A percentile compares a stretch with the other conserved stretches of the same genome.
Evolutionary conservation across 2,888 invertebrate species (phyloP).

Genomic region (Heliconius ethilla): DNA sequence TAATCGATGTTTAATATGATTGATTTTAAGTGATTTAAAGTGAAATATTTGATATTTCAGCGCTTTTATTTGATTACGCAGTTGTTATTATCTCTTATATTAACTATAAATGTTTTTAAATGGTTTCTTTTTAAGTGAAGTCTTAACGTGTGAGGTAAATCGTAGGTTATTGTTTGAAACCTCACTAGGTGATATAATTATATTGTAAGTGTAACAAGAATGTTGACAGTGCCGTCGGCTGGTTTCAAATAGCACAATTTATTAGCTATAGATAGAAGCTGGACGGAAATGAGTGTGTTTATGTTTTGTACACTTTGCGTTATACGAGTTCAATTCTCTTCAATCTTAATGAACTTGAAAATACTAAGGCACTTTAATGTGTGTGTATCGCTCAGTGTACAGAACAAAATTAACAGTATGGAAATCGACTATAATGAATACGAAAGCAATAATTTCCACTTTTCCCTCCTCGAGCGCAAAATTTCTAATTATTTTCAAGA

Average conservation of each 20-base stretch:
- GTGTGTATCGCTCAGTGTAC: slow-evolving; percentile 29
- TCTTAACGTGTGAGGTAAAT: slow-evolving; percentile 65
- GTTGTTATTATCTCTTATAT: neutral
- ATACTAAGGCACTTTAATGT: neutral
- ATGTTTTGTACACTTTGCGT: slow-evolving; percentile 37
- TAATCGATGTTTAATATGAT: neutral
- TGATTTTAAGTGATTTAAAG: neutral
- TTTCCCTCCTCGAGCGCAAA: slow-evolving; percentile 51
- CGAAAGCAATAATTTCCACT: slow-evolving; percentile 54
- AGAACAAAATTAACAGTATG: slow-evolving; percentile 26
- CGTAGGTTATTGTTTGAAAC: slow-evolving; percentile 77
- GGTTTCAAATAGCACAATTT: slow-evolving; percentile 76
- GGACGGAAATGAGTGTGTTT: slow-evolving; percentile 55
- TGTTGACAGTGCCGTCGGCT: slow-evolving; percentile 59
- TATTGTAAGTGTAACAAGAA: slow-evolving; percentile 64
- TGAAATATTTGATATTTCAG: neutral
- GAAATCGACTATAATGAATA: slow-evolving; percentile 44
- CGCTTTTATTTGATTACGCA: neutral
- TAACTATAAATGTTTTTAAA: neutral
- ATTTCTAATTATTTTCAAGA: slow-evolving; percentile 47
- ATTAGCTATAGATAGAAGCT: slow-evolving; percentile 69
- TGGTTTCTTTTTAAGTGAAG: neutral
- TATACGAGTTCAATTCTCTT: neutral
- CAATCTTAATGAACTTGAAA: neutral
- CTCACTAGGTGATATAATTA: slow-evolving; percentile 79